Base-by-base conservation (phyloP, 2,797 vertebrate genomes). In the Anguilla marmorata region DNA sequence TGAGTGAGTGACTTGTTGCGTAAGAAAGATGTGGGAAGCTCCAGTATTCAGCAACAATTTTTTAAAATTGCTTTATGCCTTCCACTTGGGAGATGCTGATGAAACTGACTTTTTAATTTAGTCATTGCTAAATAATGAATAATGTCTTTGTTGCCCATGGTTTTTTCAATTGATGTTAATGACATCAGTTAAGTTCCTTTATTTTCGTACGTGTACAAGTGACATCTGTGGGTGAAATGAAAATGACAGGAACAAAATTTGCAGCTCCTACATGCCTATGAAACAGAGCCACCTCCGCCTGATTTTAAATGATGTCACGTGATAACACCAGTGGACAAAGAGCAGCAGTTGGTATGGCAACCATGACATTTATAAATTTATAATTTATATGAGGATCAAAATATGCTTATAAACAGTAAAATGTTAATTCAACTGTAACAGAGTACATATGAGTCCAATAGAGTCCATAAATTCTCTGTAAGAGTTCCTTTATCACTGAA, bases 121-220 rank as follows among this genome's bases (percentile, higher is more conserved):
- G 24, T 27, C 63, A 69, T 66, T 63, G 58, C 58, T 21, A 27
- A 66, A 66, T 66, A 66, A 66, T 69, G n/a, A 69, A 69, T 7
- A 69, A 69, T 69, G 63, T 69, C 63, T 27, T 69, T 69, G 24
- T 69, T 69, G 63, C 63, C 63, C 24, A 7, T 27, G n/a, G 63
- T 69, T 69, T 69, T 69, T 24, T 69, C 63, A 69, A 69, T 69
- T 69, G 63, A 69, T 69, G 63, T 69, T 69, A n/a, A 69, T 69
- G 63, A 69, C 63, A 69, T 69, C 63, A 69, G 27, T 69, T 69
- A 69, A 27, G 63, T 69, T 27, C n/a, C 63, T 69, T 69, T 69
- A 69, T 69, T n/a, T 69, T n/a, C 63, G 9, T 69, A 27, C 24
- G 8, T 69, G 63, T n/a, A 69, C 27, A 63, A 69, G 63, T 69